Evolutionary conservation across 2,797 vertebrate genomes (phyloP).

Genomic region (Tapirus indicus): DNA sequence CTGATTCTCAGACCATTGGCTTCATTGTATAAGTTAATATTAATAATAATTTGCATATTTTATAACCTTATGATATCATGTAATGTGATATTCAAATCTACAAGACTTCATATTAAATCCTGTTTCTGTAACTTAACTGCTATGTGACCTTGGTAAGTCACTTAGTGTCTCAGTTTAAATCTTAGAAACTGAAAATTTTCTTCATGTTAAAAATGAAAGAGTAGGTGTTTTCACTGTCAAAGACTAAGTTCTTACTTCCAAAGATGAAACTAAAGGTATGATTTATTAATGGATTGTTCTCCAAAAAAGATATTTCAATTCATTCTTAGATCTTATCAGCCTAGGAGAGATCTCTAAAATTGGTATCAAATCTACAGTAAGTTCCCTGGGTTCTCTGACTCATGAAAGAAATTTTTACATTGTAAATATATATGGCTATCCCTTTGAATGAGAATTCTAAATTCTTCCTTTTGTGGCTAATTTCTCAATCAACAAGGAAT

Average conservation of each 20-base stretch:
- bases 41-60: background rate
- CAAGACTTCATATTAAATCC: background rate
- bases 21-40: background rate
- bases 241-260: constrained; percentile 29
- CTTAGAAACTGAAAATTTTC: constrained; percentile 33
- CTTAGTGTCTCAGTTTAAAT: background rate
- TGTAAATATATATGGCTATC: background rate
- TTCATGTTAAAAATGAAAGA: constrained; percentile 51
- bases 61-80: background rate
- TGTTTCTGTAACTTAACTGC: background rate
- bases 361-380: background rate
- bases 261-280: constrained; percentile 14
- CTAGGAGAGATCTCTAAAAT: background rate
- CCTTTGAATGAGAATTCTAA: background rate
- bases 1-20: background rate
- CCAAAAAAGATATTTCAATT: background rate
- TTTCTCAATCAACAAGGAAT: background rate
- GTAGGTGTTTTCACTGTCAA: constrained; percentile 32
- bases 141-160: background rate
- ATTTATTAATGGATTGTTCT: background rate
- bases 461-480: background rate
- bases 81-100: constrained; percentile 1
- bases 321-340: background rate
- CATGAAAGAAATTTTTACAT: background rate
- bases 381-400: background rate